phyloP scores from a whole-genome alignment of 1,140 invertebrate species.

The Bicyclus anynana region DNA sequence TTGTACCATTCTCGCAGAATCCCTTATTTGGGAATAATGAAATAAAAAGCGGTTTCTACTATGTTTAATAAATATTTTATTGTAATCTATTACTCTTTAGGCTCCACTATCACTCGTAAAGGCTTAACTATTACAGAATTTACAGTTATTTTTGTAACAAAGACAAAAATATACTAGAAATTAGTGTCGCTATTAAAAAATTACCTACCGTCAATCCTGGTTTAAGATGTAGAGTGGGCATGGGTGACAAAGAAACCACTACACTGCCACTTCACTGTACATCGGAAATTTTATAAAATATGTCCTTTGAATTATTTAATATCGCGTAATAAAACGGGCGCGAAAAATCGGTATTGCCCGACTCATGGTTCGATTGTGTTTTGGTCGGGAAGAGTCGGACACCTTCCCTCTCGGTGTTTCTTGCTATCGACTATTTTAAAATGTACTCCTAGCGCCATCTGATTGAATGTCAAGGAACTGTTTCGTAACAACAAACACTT shows the following conservation, averaged over 20 bases:
- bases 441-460: slow-evolving; percentile 39
- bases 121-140: slow-evolving; percentile 15
- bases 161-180: slow-evolving; percentile 44
- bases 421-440: slow-evolving; percentile 45
- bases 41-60: no score
- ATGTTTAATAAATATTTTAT: no score
- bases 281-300: slow-evolving; percentile 34
- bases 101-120: slow-evolving; percentile 11
- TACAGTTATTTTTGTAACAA: slow-evolving; percentile 46
- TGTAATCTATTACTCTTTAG: background rate
- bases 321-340: slow-evolving; percentile 49
- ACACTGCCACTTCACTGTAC: slow-evolving; percentile 51
- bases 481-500: background rate
- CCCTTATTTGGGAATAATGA: no score
- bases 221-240: slow-evolving; percentile 72
- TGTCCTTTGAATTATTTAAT: slow-evolving; percentile 33
- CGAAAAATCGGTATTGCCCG: slow-evolving; percentile 56
- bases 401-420: slow-evolving; percentile 5
- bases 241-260: slow-evolving; percentile 42
- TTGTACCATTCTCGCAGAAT: background rate
- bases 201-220: slow-evolving; percentile 69
- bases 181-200: slow-evolving; percentile 28
- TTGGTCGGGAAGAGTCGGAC: slow-evolving; percentile 39
- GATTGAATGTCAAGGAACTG: background rate
- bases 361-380: slow-evolving; percentile 64